phyloP scores from a whole-genome alignment of 2,113 vertebrate genomes.

The Notarius quadriscutis region DNA sequence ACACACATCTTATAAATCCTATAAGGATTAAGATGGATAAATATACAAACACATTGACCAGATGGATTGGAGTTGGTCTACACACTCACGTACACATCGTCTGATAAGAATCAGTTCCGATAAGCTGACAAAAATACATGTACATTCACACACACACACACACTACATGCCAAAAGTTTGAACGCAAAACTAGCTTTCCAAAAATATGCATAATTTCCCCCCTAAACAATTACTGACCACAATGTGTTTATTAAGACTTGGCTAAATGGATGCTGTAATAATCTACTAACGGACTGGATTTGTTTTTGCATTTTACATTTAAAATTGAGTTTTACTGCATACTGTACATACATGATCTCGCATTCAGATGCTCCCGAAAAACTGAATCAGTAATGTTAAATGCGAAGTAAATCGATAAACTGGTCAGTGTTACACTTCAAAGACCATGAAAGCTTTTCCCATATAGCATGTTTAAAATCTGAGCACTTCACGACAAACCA shows the following conservation, averaged over 20 bases:
- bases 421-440: neutral
- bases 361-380: neutral
- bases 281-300: neutral
- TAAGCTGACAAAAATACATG: neutral
- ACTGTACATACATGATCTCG: neutral
- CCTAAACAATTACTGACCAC: neutral
- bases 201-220: neutral
- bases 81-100: conserved; percentile 17
- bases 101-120: neutral
- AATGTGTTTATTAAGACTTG: neutral
- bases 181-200: neutral
- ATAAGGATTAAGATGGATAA: conserved; percentile 11
- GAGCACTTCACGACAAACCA: neutral
- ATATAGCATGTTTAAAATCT: neutral
- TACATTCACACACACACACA: conserved; percentile 21
- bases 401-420: neutral
- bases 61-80: conserved; percentile 14
- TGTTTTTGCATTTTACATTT: neutral
- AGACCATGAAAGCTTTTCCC: neutral
- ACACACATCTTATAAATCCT: conserved; percentile 27
- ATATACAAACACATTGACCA: conserved; percentile 5
- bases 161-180: conserved; percentile 15
- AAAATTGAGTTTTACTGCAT: neutral
- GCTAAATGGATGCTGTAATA: neutral
- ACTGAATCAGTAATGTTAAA: neutral